Evolutionary conservation across 2,797 vertebrate genomes (phyloP).

Genomic region (Diceros bicornis): DNA sequence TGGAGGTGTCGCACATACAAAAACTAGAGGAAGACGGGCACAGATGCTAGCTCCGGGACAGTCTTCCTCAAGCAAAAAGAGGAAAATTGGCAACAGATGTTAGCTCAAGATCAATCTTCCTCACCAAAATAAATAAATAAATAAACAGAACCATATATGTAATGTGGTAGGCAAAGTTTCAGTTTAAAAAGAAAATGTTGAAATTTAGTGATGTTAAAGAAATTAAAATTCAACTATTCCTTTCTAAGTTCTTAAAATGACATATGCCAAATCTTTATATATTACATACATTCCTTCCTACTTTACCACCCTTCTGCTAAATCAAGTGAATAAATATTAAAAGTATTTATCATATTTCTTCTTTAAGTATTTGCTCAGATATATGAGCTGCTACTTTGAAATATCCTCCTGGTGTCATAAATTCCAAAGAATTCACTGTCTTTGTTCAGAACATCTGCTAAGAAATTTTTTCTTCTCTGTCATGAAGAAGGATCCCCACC

Average conservation of each 20-base stretch:
- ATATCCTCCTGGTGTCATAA: conserved; percentile 50
- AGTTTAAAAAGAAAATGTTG: conserved; percentile 59
- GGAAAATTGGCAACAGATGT: too few species aligned
- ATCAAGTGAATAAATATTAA: conserved; percentile 26
- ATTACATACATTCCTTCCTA: neutral
- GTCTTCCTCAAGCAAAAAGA: too few species aligned
- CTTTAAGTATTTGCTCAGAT: conserved; percentile 59
- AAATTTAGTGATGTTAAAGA: conserved; percentile 56
- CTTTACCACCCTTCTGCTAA: conserved; percentile 44
- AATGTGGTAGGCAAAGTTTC: neutral
- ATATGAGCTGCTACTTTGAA: conserved; percentile 72
- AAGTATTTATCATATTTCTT: conserved; percentile 45
- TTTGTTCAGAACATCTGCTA: conserved; percentile 68
- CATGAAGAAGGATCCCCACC: neutral
- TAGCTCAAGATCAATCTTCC: too few species aligned
- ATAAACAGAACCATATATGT: neutral
- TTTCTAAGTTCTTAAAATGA: conserved; percentile 28
- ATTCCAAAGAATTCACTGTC: conserved; percentile 67
- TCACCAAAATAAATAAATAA: too few species aligned
- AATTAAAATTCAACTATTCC: neutral
- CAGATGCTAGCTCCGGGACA: too few species aligned
- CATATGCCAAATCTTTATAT: neutral
- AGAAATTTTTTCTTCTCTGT: conserved; percentile 66
- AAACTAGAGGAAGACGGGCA: too few species aligned
- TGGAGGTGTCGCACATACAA: too few species aligned